These are phyloP conservation scores for Gymnogyps californianus DNA, from an alignment of 2,113 vertebrate genomes.

Conservation along the genomic window DNA sequence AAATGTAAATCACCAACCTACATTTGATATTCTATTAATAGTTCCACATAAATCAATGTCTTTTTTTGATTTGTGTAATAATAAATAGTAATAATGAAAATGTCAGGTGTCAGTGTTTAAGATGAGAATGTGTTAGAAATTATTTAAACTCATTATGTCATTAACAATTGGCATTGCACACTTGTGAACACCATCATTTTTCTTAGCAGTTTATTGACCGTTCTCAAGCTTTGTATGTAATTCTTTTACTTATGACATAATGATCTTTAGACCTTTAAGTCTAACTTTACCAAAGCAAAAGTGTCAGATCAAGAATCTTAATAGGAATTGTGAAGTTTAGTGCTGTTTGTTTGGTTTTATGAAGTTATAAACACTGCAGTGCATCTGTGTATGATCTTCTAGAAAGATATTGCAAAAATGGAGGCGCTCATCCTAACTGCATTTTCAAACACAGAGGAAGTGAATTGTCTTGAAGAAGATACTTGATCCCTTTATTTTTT, in stretches of 20 bases:
- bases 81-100: neutral
- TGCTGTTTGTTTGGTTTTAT: neutral
- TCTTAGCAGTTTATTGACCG: neutral
- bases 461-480: neutral
- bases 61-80: neutral
- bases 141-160: neutral
- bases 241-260: neutral
- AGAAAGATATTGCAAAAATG: neutral
- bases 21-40: neutral
- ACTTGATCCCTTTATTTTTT: neutral
- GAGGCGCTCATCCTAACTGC: neutral
- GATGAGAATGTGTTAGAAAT: neutral
- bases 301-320: neutral
- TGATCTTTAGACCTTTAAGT: neutral
- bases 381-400: neutral
- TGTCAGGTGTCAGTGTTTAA: neutral
- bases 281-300: neutral
- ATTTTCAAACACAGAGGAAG: neutral
- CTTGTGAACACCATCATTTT: neutral
- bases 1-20: neutral
- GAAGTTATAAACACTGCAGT: neutral
- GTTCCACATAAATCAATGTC: neutral
- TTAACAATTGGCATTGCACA: neutral
- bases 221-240: neutral
- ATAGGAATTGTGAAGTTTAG: neutral